Percentiles rank a stretch among this genome's conserved stretches.
Conservation (phyloP, 2,797 vertebrate genomes). For the Ambastaia sidthimunki region DNA sequence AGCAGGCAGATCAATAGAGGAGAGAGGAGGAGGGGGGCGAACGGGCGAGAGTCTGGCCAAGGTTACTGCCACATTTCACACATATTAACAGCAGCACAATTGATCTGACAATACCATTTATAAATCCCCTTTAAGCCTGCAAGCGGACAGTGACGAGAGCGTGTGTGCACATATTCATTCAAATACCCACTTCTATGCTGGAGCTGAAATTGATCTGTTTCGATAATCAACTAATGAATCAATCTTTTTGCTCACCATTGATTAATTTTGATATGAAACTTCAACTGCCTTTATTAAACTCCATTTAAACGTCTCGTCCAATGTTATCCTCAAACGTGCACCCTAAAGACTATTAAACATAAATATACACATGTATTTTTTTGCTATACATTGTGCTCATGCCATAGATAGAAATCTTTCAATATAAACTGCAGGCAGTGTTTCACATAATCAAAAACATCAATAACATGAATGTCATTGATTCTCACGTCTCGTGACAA, state of each 20-base stretch:
- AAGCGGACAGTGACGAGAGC: not conserved
- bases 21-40: conserved; percentile 56
- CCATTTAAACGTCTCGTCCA: not conserved
- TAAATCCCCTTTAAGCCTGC: conserved; percentile 52
- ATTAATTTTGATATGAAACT: not conserved
- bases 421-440: not conserved
- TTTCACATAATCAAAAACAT: not conserved
- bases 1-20: conserved; percentile 78
- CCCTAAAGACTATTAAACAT: no score
- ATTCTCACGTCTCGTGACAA: not conserved
- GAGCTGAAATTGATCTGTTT: not conserved
- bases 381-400: not conserved
- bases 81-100: conserved; percentile 74
- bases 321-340: not conserved
- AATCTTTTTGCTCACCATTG: not conserved
- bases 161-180: not conserved
- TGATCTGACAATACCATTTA: conserved; percentile 76
- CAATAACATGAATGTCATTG: not conserved
- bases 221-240: not conserved
- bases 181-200: not conserved
- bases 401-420: not conserved
- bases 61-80: conserved; percentile 71
- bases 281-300: not conserved
- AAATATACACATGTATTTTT: no score
- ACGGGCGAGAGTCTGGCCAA: conserved; percentile 66